These are phyloP conservation scores for Eulemur coronatus DNA, from an alignment of 2,797 vertebrate genomes.

Conservation along the genomic window DNA sequence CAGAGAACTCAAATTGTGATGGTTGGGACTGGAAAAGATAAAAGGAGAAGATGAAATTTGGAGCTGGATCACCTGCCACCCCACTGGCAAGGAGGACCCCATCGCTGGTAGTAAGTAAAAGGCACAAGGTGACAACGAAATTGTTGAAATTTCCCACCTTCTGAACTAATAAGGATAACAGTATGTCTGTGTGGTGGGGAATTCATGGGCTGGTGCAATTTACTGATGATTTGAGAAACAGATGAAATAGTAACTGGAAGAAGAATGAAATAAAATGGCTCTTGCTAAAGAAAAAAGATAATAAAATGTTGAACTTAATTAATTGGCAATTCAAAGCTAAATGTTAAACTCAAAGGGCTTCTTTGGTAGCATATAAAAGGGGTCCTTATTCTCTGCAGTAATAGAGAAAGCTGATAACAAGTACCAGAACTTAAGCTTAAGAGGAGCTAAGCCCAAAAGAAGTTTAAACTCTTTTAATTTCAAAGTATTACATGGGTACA, in stretches of 20 bases:
- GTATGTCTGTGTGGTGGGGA: background rate
- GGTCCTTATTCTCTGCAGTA: background rate
- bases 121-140: too few species aligned
- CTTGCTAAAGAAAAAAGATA: background rate
- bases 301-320: background rate
- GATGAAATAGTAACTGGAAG: background rate
- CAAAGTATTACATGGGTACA: too few species aligned
- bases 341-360: background rate
- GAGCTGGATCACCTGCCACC: background rate
- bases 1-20: background rate
- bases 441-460: background rate
- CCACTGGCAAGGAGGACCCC: background rate
- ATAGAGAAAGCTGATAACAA: background rate
- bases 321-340: background rate
- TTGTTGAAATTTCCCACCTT: background rate
- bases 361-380: background rate
- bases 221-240: background rate
- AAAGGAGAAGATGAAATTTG: background rate
- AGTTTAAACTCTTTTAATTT: background rate
- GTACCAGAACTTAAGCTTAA: background rate
- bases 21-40: background rate
- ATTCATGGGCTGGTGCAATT: background rate
- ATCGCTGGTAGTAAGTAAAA: background rate
- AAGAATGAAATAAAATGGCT: background rate
- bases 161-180: too few species aligned